Conservation (phyloP, 1,140 invertebrate species). For the Acyrthosiphon pisum region DNA sequence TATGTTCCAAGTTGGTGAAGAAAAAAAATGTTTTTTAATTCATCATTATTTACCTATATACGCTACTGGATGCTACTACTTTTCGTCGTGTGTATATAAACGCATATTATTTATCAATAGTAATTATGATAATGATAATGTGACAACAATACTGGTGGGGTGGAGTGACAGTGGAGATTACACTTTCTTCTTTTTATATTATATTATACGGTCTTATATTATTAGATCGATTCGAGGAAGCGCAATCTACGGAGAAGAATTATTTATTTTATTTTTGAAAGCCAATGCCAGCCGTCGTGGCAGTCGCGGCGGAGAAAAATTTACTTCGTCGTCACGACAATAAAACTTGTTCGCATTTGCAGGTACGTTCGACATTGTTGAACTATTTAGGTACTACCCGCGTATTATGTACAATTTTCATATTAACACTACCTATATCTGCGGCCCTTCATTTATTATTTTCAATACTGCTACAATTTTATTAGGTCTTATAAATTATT, state of each 20-base stretch:
- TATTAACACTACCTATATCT: not conserved
- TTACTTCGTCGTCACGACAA: not conserved
- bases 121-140: too few relatives aligned
- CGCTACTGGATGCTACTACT: too few relatives aligned
- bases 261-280: slow-evolving; percentile 30
- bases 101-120: too few relatives aligned
- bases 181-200: not conserved
- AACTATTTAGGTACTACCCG: not conserved
- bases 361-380: not conserved
- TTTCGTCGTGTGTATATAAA: too few relatives aligned
- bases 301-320: not conserved
- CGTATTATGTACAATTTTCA: not conserved
- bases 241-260: not conserved
- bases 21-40: too few relatives aligned
- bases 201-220: not conserved
- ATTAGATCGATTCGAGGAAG: not conserved
- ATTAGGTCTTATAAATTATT: too few relatives aligned
- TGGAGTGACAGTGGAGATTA: not conserved
- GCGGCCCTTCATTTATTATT: too few relatives aligned
- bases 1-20: too few relatives aligned
- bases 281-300: not conserved
- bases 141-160: not conserved
- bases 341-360: slow-evolving; percentile 27
- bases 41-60: too few relatives aligned
- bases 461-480: too few relatives aligned